phyloP scores from a whole-genome alignment of 2,888 invertebrate genomes.

The Sialis lutaria region DNA sequence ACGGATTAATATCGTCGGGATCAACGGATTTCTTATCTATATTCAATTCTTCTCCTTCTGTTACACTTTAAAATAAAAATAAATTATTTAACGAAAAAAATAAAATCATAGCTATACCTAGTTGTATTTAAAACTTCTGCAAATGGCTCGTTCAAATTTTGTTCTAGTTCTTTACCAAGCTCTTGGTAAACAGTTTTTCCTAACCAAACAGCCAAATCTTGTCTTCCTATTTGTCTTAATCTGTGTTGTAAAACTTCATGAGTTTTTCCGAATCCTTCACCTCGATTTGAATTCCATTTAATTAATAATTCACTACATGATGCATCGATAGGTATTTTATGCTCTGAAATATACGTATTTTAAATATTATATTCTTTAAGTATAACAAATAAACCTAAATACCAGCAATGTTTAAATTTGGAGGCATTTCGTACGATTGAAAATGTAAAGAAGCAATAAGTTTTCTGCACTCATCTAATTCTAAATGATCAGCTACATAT shows the following conservation, averaged over 20 bases:
- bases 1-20: conserved; percentile 14
- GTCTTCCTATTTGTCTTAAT: conserved; percentile 36
- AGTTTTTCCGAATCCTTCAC: conserved; percentile 35
- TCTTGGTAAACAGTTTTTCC: conserved; percentile 35
- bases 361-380: background rate
- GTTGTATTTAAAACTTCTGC: too few species aligned
- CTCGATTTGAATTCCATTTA: conserved; percentile 33
- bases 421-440: conserved; percentile 26
- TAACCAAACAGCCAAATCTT: conserved; percentile 41
- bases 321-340: conserved; percentile 29
- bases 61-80: too few species aligned
- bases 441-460: conserved; percentile 40
- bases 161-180: conserved; percentile 28
- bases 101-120: background rate
- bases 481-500: conserved; percentile 38
- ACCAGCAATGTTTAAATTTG: conserved; percentile 27
- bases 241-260: conserved; percentile 35
- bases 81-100: background rate
- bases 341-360: conserved; percentile 16
- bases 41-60: background rate
- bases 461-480: conserved; percentile 34
- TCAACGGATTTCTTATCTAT: background rate
- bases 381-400: conserved; percentile 4
- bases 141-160: conserved; percentile 17
- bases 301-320: conserved; percentile 36